These are phyloP conservation scores for Phoxinus phoxinus DNA, from an alignment of 2,113 vertebrate species.

Conservation along the genomic window DNA sequence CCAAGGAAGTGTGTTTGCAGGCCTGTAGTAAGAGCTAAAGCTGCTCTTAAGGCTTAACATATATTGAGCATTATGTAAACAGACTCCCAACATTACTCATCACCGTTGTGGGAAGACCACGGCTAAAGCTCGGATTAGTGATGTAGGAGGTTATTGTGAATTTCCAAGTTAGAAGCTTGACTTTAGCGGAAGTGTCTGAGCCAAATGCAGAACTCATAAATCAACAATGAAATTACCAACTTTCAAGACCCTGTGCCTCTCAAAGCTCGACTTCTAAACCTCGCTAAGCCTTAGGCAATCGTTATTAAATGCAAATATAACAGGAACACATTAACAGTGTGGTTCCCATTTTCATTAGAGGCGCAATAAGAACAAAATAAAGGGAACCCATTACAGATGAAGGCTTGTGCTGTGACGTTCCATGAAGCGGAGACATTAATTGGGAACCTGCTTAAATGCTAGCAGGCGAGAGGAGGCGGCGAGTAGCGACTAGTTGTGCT, in stretches of 20 bases:
- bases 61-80: slow-evolving; percentile 44
- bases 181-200: slow-evolving; percentile 8
- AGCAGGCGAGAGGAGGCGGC: slow-evolving; percentile 46
- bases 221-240: slow-evolving; percentile 40
- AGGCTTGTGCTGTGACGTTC: slow-evolving; percentile 28
- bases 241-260: slow-evolving; percentile 24
- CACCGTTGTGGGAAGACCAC: slow-evolving; percentile 12
- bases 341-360: slow-evolving; percentile 39
- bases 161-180: slow-evolving; percentile 13
- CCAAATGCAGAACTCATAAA: not conserved
- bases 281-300: slow-evolving; percentile 37
- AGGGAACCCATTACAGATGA: slow-evolving; percentile 50
- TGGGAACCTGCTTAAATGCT: slow-evolving; percentile 43
- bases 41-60: slow-evolving; percentile 38
- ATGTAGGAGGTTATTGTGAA: slow-evolving; percentile 40
- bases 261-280: slow-evolving; percentile 3
- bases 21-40: slow-evolving; percentile 5
- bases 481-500: slow-evolving; percentile 59
- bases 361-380: slow-evolving; percentile 53
- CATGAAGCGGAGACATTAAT: slow-evolving; percentile 35
- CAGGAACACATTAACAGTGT: slow-evolving; percentile 37
- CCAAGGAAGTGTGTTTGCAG: not conserved
- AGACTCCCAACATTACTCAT: slow-evolving; percentile 40
- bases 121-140: slow-evolving; percentile 29
- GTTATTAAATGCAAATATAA: slow-evolving; percentile 46